Percentiles rank a stretch among this genome's conserved stretches.
These are phyloP conservation scores for Notothenia rossii DNA, from an alignment of 2,113 vertebrate genomes.

Conservation along the genomic window DNA sequence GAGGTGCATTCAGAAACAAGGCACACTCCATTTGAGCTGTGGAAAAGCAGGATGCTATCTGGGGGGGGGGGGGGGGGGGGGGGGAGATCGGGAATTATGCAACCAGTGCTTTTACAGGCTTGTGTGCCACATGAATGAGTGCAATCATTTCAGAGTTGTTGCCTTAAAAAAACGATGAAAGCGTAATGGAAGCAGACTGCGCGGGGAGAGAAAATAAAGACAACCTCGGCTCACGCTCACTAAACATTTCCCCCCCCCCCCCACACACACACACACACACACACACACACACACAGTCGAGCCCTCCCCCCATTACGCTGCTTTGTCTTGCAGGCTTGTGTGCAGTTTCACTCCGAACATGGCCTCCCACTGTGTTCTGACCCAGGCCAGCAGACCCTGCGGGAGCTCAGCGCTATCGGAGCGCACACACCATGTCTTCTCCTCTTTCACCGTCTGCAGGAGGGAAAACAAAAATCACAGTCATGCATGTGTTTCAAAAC, in stretches of 20 bases:
- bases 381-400: conserved; percentile 86
- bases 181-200: conserved; percentile 46
- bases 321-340: conserved; percentile 70
- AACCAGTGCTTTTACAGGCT: conserved; percentile 54
- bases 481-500: no score
- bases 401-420: conserved; percentile 83
- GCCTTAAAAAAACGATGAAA: conserved; percentile 36
- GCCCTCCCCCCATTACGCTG: not conserved
- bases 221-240: conserved; percentile 26
- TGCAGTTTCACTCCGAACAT: conserved; percentile 89
- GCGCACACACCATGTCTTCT: conserved; percentile 87
- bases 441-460: conserved; percentile 83
- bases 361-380: conserved; percentile 89
- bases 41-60: conserved; percentile 34
- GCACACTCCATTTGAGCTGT: conserved; percentile 56
- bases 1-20: conserved; percentile 57
- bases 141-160: conserved; percentile 47
- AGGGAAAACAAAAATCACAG: not conserved
- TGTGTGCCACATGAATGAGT: conserved; percentile 62
- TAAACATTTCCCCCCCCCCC: conserved; percentile 16
- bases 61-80: conserved; percentile 42
- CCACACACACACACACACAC: conserved; percentile 2
- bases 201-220: conserved; percentile 39
- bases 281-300: not conserved
- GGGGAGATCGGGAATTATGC: conserved; percentile 42